Evolutionary conservation across 2,797 vertebrate genomes (phyloP).

Genomic region (Austrolebias charrua): DNA sequence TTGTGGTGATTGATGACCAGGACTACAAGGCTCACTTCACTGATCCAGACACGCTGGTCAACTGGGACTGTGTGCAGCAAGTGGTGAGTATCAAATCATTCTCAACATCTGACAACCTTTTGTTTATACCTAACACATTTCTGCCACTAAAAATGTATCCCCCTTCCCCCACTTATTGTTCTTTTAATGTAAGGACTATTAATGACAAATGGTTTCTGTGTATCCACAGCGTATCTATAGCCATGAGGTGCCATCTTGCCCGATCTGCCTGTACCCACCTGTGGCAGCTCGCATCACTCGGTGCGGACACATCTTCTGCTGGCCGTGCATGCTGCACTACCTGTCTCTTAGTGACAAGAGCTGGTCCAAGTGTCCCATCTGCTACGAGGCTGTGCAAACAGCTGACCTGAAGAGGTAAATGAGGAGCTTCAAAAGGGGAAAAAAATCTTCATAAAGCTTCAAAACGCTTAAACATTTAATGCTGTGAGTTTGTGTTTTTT

Average conservation of each 20-base stretch:
- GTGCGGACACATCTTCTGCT: slow-evolving; percentile 98
- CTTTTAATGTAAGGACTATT: accelerated
- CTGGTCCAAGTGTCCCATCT: slow-evolving; percentile 98
- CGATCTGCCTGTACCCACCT: slow-evolving; percentile 97
- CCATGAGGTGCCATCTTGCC: slow-evolving; percentile 98
- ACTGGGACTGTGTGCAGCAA: slow-evolving; percentile 99
- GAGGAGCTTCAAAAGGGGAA: not conserved
- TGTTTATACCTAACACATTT: not conserved
- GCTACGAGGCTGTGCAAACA: slow-evolving; percentile 90
- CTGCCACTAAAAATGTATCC: no score
- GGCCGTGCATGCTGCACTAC: slow-evolving; percentile 98
- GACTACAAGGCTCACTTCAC: slow-evolving; percentile 97
- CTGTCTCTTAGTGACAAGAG: slow-evolving; percentile 93
- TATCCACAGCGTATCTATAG: slow-evolving; percentile 90
- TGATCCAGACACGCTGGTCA: slow-evolving; percentile 97
- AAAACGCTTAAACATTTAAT: not conserved
- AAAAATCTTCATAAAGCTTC: not conserved
- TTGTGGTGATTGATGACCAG: slow-evolving; percentile 96
- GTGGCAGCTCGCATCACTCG: slow-evolving; percentile 95
- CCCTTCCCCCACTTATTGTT: no score
- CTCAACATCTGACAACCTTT: not conserved
- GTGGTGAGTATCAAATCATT: slow-evolving; percentile 84
- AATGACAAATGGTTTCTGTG: slow-evolving; percentile 9
- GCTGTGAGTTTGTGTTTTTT: not conserved
- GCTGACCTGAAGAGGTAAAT: slow-evolving; percentile 93